Base-by-base conservation (phyloP, 2,113 vertebrate species). In the Capra hircus region DNA sequence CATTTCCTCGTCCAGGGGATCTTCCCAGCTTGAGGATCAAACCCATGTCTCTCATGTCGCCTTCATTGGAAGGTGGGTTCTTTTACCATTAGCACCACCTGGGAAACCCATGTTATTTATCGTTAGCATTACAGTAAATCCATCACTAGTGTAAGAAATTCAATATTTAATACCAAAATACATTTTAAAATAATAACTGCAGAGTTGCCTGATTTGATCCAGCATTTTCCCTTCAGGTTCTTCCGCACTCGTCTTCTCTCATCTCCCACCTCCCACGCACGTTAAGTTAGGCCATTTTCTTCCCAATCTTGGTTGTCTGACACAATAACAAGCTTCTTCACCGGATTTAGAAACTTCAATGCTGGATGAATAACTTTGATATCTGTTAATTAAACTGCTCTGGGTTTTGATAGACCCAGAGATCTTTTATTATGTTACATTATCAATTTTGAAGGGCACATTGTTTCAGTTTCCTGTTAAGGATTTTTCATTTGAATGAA, bases 401-500 rank as follows among this genome's bases (percentile, higher is more conserved):
- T 88, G 57, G 90, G 89, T 33, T 93, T 97, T 97, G 84, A 96
- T 80, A 89, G 59, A 83, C 83, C 52, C 67, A 48, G 84, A 15
- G 40, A 67, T 43, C 19, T 25, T 62, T 90, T 55, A 62, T 97
- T 98, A 93, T 96, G 94, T 98, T 97, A 96, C 91, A 93, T 98
- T 98, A 97, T 95, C 97, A 82, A 71, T 97, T 97, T 17, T 50
- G 59, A 88, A 33, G 74, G 97, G 52, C 90, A 98, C 92, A 98
- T 98, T 98, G 98, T 96, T 98, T 97, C 93, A 96, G 97, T 98
- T 98, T 98, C 95, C 33, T 91, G 80, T 95, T 87, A 52, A 98
- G 98, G 93, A 15, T 93, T 89, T 96, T 98, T 97, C 57, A 59
- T 87, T 95, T 91, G 45, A 98, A 98, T 98, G 19, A 84, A 55